Base-by-base conservation (phyloP, 2,888 invertebrate genomes). In the Yponomeuta evonymella region DNA sequence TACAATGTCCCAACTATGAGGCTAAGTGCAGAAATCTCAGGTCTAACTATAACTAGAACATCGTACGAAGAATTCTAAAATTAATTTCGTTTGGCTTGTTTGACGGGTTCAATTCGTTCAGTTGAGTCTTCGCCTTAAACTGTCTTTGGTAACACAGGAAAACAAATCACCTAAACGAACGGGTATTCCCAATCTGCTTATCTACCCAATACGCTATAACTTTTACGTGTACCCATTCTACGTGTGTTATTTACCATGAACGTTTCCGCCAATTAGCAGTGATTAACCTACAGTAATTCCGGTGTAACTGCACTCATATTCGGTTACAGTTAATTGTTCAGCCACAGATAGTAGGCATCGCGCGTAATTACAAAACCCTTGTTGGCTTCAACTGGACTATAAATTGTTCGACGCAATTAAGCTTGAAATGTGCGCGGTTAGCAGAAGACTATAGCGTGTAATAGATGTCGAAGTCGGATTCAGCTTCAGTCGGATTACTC, bases 401-500 rank as follows among this genome's bases (percentile, higher is more conserved):
- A 85, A 86, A 86, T 86, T 82, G 82, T 79, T 79, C 78, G 75
- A 77, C 77, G 81, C 82, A 85, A 84, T 86, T 85, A 83, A 79
- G 79, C 78, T 75, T 74, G 76, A 78, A 72, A 78, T 72, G 79
- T 81, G 80, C 80, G 80, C 78, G 79, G 81, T 76, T 70, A 69
- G 75, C 76, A 77, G 76, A 78, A 77, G 78, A 79, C 77, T 75
- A 77, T 75, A 75, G 75, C 75, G 74, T 75, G 79, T 85, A 87
- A 83, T 77, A 86, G 87, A 79, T 83, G 79, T 79, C 83, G 83
- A 69, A 69, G 29, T 69, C 86, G 89, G 88, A 89, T 88, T 89
- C 80, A 58, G 51, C 51, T 23, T 23, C 23, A 23, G 23, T 23
- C 23, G 23, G 23, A 23, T 23, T 23, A 58, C 3, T 58, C 51